Conservation (phyloP, 2,113 vertebrate species). For the Ceuthmochares aereus region DNA sequence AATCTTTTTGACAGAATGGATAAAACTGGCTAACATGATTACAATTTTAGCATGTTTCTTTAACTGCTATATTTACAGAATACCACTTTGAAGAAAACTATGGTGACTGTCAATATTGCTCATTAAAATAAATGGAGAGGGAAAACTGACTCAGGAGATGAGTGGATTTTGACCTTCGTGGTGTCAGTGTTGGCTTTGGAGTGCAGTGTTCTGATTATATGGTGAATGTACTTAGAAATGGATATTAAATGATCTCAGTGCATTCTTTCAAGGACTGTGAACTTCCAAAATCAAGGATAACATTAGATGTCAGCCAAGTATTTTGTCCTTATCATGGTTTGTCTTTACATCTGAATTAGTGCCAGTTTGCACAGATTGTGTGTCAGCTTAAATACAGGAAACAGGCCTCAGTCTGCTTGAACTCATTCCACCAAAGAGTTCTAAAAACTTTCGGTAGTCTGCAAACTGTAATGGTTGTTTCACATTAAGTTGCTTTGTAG, state of each 20-base stretch:
- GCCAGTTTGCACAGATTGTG: slow-evolving; percentile 76
- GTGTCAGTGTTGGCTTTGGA: slow-evolving; percentile 7
- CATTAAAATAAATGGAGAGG: slow-evolving; percentile 49
- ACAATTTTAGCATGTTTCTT: neutral
- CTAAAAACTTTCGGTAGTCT: slow-evolving; percentile 70
- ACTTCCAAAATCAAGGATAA: slow-evolving; percentile 61
- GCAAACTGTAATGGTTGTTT: slow-evolving; percentile 58
- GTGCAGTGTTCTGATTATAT: slow-evolving; percentile 46
- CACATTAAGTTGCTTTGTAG: slow-evolving; percentile 73
- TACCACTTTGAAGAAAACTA: neutral
- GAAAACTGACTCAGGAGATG: slow-evolving; percentile 6
- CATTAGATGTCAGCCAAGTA: slow-evolving; percentile 74
- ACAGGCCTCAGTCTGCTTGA: slow-evolving; percentile 71
- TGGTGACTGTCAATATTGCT: neutral
- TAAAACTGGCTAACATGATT: neutral
- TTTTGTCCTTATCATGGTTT: slow-evolving; percentile 75
- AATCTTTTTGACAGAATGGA: neutral
- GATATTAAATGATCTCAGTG: slow-evolving; percentile 55
- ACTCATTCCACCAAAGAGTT: slow-evolving; percentile 73
- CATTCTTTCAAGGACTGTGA: slow-evolving; percentile 62
- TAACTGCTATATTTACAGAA: neutral
- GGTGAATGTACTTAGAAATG: slow-evolving; percentile 1
- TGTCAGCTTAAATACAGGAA: slow-evolving; percentile 76
- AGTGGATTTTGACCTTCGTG: slow-evolving; percentile 50
- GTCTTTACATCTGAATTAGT: slow-evolving; percentile 73